Percentiles rank a stretch among this genome's conserved stretches.
phyloP scores from a whole-genome alignment of 2,797 vertebrate genomes.

The Enoplosus armatus region DNA sequence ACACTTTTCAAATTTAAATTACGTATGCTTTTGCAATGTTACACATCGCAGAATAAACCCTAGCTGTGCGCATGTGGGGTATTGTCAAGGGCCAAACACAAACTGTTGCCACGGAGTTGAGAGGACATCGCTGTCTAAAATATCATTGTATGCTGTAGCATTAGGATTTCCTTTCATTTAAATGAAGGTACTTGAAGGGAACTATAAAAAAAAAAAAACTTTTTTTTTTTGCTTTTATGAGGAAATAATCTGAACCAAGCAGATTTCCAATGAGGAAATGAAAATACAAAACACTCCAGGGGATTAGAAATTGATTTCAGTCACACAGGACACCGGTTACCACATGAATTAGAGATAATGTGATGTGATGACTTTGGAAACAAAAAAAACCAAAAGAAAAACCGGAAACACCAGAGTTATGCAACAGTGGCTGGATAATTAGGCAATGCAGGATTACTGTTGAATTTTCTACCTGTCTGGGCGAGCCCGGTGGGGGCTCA shows the following conservation, averaged over 20 bases:
- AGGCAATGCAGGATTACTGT: conserved; percentile 5
- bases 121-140: no score
- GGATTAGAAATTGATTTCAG: not conserved
- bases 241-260: conserved; percentile 3
- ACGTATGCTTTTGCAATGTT: no score
- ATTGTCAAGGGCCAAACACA: not conserved
- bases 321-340: conserved; percentile 17
- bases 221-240: not conserved
- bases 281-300: conserved; percentile 2
- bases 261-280: conserved; percentile 8
- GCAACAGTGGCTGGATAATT: conserved; percentile 39
- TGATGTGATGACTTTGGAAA: not conserved
- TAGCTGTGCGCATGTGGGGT: no score
- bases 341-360: conserved; percentile 19
- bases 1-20: not conserved
- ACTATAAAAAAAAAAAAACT: no score
- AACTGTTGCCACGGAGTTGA: not conserved
- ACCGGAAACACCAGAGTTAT: conserved; percentile 54
- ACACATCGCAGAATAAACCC: no score
- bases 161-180: not conserved
- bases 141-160: no score
- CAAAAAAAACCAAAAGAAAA: no score
- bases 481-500: not conserved
- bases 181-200: no score
- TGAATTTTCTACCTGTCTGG: conserved; percentile 18